Evolutionary conservation across 2,113 vertebrate species (phyloP).

Genomic region (Pseudopipra pipra): DNA sequence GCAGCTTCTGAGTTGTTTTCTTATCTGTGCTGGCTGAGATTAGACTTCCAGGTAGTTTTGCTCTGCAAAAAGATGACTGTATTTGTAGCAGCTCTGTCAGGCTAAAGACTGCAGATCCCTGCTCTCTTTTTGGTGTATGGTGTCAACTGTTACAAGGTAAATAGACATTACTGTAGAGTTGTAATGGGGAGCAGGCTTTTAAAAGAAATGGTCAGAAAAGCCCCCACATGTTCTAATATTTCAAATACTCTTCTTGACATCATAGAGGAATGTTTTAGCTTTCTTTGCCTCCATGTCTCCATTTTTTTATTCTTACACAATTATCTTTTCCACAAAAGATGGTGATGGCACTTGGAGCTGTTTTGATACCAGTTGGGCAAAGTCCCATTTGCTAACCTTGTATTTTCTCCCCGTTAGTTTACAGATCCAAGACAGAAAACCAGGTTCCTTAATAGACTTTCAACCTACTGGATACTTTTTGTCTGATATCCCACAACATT

Average conservation of each 20-base stretch:
- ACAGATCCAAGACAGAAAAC: not conserved
- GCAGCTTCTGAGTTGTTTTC: not conserved
- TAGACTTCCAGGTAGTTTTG: not conserved
- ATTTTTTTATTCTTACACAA: not conserved
- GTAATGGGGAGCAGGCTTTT: not conserved
- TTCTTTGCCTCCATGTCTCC: not conserved
- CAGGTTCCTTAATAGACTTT: not conserved
- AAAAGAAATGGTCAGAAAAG: not conserved
- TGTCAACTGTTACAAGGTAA: not conserved
- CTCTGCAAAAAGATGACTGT: not conserved
- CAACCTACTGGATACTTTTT: not conserved
- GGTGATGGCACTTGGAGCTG: not conserved
- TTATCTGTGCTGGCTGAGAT: not conserved
- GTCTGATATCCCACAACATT: not conserved
- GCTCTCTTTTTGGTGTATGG: not conserved
- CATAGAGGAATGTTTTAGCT: not conserved
- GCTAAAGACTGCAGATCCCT: not conserved
- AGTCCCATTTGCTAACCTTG: not conserved
- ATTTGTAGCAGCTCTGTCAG: not conserved
- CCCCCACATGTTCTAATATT: accelerated
- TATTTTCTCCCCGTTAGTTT: not conserved
- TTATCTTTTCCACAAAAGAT: not conserved
- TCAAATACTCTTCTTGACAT: not conserved
- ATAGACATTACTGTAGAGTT: not conserved
- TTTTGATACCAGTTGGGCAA: accelerated